These are phyloP conservation scores for Galagoides demidoff DNA, from an alignment of 2,797 vertebrate species.

Conservation along the genomic window DNA sequence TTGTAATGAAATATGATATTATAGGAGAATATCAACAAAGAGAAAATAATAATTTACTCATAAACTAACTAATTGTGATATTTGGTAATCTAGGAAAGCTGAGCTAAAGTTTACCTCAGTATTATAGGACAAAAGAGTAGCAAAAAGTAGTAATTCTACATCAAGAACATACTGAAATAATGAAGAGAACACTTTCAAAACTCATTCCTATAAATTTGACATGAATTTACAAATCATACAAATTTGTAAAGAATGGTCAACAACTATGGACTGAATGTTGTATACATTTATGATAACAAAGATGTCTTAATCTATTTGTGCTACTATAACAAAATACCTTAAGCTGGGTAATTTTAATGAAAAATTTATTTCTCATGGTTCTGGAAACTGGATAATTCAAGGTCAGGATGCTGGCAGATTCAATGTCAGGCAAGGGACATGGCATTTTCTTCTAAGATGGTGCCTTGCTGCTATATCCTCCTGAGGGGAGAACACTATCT, in stretches of 20 bases:
- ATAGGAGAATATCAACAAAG: background rate
- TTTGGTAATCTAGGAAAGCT: background rate
- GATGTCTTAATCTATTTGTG: background rate
- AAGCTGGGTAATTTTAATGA: background rate
- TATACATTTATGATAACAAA: background rate
- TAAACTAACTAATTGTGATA: background rate
- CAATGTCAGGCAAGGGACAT: background rate
- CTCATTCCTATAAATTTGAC: background rate
- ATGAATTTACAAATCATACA: background rate
- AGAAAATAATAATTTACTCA: rapidly evolving
- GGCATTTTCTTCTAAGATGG: background rate
- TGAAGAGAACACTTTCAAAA: background rate
- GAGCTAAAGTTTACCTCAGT: background rate
- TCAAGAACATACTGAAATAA: background rate
- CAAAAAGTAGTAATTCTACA: background rate
- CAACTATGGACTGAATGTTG: background rate
- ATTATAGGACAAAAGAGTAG: background rate
- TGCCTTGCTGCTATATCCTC: background rate
- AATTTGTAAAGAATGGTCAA: background rate
- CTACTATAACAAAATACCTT: background rate
- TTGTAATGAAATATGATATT: background rate
- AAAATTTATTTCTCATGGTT: background rate
- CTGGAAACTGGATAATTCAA: background rate
- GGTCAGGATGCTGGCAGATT: background rate
- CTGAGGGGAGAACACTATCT: background rate